Percentiles rank a stretch among this genome's conserved stretches.
These are phyloP conservation scores for Suricata suricatta DNA, from an alignment of 2,113 vertebrate genomes.

Conservation along the genomic window DNA sequence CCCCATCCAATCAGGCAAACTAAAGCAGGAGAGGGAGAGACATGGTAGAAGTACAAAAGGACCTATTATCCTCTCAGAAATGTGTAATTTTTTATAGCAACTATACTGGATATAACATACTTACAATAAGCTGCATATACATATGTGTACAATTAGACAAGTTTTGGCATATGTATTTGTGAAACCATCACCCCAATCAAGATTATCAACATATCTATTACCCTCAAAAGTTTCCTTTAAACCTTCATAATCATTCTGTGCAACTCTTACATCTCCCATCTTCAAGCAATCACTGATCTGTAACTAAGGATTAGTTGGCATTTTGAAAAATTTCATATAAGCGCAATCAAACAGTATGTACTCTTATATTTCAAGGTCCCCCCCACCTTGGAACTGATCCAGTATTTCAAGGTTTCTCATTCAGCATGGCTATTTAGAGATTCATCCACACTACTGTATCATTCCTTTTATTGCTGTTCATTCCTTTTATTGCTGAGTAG, in stretches of 20 bases:
- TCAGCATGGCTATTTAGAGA: background rate
- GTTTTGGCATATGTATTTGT: background rate
- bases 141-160: background rate
- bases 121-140: background rate
- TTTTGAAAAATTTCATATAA: slow-evolving; percentile 15
- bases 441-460: background rate
- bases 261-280: background rate
- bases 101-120: background rate
- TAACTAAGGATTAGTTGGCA: background rate
- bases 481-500: background rate
- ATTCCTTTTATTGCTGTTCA: background rate
- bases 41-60: background rate
- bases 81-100: background rate
- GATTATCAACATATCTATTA: background rate
- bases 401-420: background rate
- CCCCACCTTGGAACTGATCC: background rate
- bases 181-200: background rate
- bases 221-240: background rate
- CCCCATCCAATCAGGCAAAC: background rate
- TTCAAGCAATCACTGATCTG: background rate
- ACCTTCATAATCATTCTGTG: background rate
- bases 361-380: background rate
- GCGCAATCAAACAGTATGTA: background rate
- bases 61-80: background rate
- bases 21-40: background rate